Base-by-base conservation (phyloP, 2,797 vertebrate genomes). In the Gastrophryne carolinensis region DNA sequence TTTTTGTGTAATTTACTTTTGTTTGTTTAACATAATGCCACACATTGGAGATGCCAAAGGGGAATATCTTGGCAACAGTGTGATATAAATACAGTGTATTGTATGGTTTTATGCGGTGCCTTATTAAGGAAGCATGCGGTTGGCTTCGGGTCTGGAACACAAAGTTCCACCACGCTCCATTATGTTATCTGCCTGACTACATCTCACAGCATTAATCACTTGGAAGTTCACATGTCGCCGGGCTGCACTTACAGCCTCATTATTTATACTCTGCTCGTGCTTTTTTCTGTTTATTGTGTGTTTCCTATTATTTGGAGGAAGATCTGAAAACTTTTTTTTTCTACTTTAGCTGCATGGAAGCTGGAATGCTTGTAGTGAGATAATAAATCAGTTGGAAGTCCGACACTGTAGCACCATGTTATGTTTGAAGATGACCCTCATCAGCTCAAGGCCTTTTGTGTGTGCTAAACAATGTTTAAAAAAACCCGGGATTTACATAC, bases 131-230 rank as follows among this genome's bases (percentile, higher is more conserved):
- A 32, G 35, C 24, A 13, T 32, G 37, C 15, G 23, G 37, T 50
- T 72, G 68, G 68, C 54, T 49, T 49, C n/a, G 10, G 23, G 23
- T 52, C 35, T 60, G 39, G 63, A 75, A 67, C 63, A 50, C 26
- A n/a, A 26, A 23, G 73, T 60, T 67, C 73, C 35, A 6, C 6
- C 5, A 2, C 19, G 41, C 62, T 60, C 62, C 52, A 50, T 67
- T 21, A 50, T 58, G 27, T 67, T 75, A 67, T 57, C 41, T 53
- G 54, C 29, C 63, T n/a, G n/a, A n/a, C n/a, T n/a, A 52, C 39
- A 66, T 34, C 15, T 32, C 34, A 15, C 13, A 41, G 41, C 72
- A 75, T 67, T 75, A 68, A 75, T 68, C 73, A 75, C 54, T 29
- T 47, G 41, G n/a, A 37, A 39, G 30, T 37, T 26, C 26, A 57